Base-by-base conservation (phyloP, 1,140 invertebrate genomes). In the Drosophila orena region DNA sequence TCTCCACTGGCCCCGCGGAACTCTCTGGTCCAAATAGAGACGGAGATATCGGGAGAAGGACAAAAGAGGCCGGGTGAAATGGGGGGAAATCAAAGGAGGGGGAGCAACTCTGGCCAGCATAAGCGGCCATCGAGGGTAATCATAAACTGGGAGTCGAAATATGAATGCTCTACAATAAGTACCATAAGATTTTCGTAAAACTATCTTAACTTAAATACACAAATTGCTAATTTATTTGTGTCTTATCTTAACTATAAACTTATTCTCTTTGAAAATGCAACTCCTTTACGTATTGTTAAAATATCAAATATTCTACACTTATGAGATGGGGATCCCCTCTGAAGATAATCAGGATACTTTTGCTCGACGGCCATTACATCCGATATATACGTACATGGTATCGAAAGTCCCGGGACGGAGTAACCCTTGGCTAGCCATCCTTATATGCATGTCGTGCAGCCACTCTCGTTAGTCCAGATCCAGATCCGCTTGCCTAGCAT, bases 391-490 rank as follows among this genome's bases (percentile, higher is more conserved):
- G 8, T 30, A 8, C 7, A 2, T 30, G 7, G 8, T 8, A 30
- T 30, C 30, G 30, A 30, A 2, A 30, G 30, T 27, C 7, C 35
- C 14, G 1, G 0, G 17, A 35, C 27, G 55, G 24, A 17, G 40
- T 30, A 44, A 64, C 59, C 64, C 64, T 65, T 22, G 42, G 37
- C 49, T 24, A 55, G 40, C 52, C 49, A 14, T 60, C 60, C 64
- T 65, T 68, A 52, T 65, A 65, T 68, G 64, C 43, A 58, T 47
- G 30, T 58, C 43, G 30, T 27, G 56, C 56, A 52, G 56, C 43
- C 56, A 58, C 64, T 58, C 60, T 74, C 52, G 58, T 56, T 75
- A 52, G 71, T 72, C 69, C 69, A 72, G 55, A 60, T 72, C 69
- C 69, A 72, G 55, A 60, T 60, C 55, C 66, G 68, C 53, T 74